Evolutionary conservation across 2,888 invertebrate genomes (phyloP), one percentile per base, ranked within the genome.

Genomic region (Rhingia rostrata): DNA sequence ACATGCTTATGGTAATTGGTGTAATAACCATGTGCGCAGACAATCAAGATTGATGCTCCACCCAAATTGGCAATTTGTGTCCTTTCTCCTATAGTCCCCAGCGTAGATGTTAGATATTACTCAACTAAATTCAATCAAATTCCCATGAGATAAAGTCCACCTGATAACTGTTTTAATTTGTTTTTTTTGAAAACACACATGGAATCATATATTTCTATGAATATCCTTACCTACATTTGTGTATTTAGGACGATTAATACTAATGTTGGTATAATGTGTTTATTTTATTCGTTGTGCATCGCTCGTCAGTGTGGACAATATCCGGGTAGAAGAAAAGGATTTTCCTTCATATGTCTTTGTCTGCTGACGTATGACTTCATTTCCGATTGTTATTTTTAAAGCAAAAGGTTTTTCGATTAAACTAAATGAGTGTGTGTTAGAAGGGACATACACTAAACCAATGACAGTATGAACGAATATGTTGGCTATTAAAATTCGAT

Each of bases 1-100:
- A 74, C 47, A 58, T 66, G 66, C 39, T 74, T 74, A 74, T 66
- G 66, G 49, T 74, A 66, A 74, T 66, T 66, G 74, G 66, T 49
- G 49, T 66, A 66, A 74, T 66, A 64, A 49, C 64, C 47, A 66
- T 58, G 60, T 47, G 51, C 49, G 30, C 41, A 74, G 33, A 66
- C 54, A 66, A 66, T 58, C 49, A 54, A 74, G 74, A 74, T 74
- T 74, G 64, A 74, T 74, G 64, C 47, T 47, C 14, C 7, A 32
- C 41, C 22, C 39, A 33, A 43, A 64, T 32, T 14, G 58, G 45
- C 61, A 63, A 43, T 53, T n/a, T 63, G 72, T 67, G 54, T 32
- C 60, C 37, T 39, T 47, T 30, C 4, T n/a, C 10, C 39, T 14
- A 6, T 9, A 37, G 32, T 49, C 37, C 69, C 37, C 35, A 33